A percentile compares a stretch with the other conserved stretches of the same genome.
Conservation (phyloP, 2,113 vertebrate genomes). For the Eidolon helvum region DNA sequence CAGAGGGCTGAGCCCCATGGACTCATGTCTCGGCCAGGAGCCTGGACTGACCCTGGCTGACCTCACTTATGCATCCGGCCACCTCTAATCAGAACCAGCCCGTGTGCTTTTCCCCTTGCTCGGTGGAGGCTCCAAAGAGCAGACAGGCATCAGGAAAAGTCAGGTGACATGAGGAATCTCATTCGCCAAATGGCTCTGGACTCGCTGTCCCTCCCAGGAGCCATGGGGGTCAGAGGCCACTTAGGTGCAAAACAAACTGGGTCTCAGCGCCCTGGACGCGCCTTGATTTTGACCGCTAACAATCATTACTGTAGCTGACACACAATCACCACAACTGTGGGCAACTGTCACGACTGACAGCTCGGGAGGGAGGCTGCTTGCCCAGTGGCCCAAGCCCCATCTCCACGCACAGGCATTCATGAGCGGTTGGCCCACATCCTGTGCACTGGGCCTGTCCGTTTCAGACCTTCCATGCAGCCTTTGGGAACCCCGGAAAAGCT, state of each 20-base stretch:
- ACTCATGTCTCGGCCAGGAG: not conserved
- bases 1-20: not conserved
- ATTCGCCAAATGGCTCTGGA: not conserved
- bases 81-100: slow-evolving; percentile 30
- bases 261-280: not conserved
- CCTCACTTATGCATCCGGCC: not conserved
- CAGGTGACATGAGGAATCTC: not conserved
- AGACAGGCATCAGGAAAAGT: not conserved
- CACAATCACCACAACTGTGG: not conserved
- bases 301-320: accelerated
- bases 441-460: not conserved
- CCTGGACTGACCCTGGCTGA: not conserved
- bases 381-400: not conserved
- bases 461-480: not conserved
- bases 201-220: not conserved
- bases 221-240: not conserved
- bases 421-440: accelerated
- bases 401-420: accelerated
- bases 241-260: not conserved
- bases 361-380: not conserved
- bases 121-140: not conserved
- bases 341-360: accelerated
- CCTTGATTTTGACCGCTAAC: not conserved
- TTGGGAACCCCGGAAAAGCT: not conserved
- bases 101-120: not conserved